phyloP scores from a whole-genome alignment of 1,140 invertebrate genomes.

The Tetramorium simillimum region DNA sequence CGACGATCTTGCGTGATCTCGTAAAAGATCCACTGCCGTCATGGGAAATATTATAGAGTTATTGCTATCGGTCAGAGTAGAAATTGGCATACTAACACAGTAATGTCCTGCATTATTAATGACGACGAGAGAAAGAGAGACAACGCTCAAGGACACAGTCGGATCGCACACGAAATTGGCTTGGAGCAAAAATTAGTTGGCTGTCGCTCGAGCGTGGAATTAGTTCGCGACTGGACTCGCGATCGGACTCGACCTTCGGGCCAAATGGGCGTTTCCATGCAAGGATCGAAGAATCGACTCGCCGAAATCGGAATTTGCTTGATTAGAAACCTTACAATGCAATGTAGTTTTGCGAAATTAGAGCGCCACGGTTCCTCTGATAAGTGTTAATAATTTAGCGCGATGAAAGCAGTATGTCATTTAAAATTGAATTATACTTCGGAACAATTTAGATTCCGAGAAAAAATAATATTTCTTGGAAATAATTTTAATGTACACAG shows the following conservation, averaged over 20 bases:
- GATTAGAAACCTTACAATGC: not conserved
- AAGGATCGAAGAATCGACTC: conserved; percentile 5
- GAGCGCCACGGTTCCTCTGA: not conserved
- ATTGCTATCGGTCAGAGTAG: conserved; percentile 33
- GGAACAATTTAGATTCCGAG: not conserved
- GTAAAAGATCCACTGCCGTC: conserved; percentile 29
- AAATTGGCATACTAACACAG: conserved; percentile 77
- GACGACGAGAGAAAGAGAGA: conserved; percentile 49
- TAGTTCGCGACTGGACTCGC: conserved; percentile 54
- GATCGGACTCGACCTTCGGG: conserved; percentile 57
- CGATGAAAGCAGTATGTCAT: not conserved
- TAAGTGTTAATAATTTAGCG: not conserved
- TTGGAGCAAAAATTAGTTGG: conserved; percentile 73
- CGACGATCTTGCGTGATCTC: not conserved
- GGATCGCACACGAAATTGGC: conserved; percentile 55
- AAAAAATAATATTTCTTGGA: not conserved
- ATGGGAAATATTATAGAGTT: conserved; percentile 27
- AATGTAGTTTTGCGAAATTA: not conserved
- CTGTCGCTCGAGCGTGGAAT: conserved; percentile 73
- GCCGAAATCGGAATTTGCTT: conserved; percentile 2
- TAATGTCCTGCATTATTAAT: conserved; percentile 76
- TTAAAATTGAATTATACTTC: not conserved
- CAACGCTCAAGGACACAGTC: conserved; percentile 61
- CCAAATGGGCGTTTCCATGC: conserved; percentile 21
- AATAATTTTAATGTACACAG: not conserved